Conservation (phyloP, 2,113 vertebrate genomes). For the Zosterops japonicus region DNA sequence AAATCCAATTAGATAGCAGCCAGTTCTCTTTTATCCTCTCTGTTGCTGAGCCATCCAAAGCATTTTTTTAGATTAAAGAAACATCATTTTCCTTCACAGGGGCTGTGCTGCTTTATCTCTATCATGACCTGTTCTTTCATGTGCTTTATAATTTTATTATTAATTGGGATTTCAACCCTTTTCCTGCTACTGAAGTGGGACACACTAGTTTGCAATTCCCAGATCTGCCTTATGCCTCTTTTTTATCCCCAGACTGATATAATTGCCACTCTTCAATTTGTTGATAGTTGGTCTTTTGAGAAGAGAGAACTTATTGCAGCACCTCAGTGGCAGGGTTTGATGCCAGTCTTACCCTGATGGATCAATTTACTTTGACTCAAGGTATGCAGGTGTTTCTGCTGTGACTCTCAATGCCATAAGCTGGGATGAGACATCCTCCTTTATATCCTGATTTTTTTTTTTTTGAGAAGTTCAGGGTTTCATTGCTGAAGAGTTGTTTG, state of each 20-base stretch:
- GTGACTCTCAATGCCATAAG: not conserved
- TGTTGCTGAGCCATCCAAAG: constrained; percentile 59
- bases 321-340: not conserved
- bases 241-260: not conserved
- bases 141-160: constrained; percentile 61
- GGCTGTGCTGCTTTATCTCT: constrained; percentile 60
- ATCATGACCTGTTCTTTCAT: constrained; percentile 58
- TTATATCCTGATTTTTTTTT: not conserved
- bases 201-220: constrained; percentile 23
- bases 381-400: not conserved
- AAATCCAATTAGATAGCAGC: constrained; percentile 70
- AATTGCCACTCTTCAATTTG: constrained; percentile 29
- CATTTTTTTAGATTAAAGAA: constrained; percentile 68
- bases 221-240: not conserved
- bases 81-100: constrained; percentile 54
- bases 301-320: not conserved
- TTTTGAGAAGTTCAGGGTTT: not conserved
- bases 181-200: constrained; percentile 37
- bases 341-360: not conserved
- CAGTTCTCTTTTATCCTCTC: constrained; percentile 66
- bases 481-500: not conserved
- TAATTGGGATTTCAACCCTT: constrained; percentile 65
- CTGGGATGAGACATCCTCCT: not conserved
- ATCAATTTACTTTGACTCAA: not conserved
- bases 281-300: constrained; percentile 5